Evolutionary conservation across 2,113 vertebrate species (phyloP).

Genomic region (Scortum barcoo): DNA sequence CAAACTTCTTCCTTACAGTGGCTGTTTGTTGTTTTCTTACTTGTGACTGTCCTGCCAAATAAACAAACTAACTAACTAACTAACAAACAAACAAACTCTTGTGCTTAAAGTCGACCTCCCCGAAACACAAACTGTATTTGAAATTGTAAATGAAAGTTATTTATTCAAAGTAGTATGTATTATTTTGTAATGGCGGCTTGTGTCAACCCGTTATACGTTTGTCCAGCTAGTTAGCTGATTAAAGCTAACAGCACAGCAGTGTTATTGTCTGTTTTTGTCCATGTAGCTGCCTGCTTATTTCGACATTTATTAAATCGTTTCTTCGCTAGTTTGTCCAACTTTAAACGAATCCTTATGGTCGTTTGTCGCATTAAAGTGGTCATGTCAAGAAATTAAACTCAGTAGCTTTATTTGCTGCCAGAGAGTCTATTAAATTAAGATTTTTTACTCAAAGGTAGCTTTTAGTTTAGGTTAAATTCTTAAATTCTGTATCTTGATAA

Average conservation of each 20-base stretch:
- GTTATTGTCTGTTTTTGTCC: too few relatives aligned
- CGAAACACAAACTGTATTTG: background rate
- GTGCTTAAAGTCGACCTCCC: background rate
- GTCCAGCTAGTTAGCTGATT: background rate
- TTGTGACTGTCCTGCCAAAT: background rate
- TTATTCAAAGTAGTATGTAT: background rate
- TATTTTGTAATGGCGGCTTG: background rate
- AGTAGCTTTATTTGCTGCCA: background rate
- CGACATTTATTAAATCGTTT: too few relatives aligned
- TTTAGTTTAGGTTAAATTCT: too few relatives aligned
- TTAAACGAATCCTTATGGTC: too few relatives aligned
- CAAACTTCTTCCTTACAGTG: background rate
- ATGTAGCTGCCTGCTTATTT: too few relatives aligned
- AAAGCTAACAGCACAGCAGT: slow-evolving; percentile 10
- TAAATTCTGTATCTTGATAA: background rate
- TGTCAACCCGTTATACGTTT: background rate
- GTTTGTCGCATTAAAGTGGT: background rate
- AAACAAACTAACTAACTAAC: too few relatives aligned
- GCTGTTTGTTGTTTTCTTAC: background rate
- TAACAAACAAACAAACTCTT: too few relatives aligned
- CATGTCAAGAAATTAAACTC: background rate
- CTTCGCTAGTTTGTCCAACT: background rate
- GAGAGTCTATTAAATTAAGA: too few relatives aligned
- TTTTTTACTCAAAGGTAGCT: too few relatives aligned
- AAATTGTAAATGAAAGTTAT: background rate